Evolutionary conservation across 1,140 invertebrate species (phyloP), one percentile per base, ranked within the genome.

Genomic region (Probaryconus sp.): DNA sequence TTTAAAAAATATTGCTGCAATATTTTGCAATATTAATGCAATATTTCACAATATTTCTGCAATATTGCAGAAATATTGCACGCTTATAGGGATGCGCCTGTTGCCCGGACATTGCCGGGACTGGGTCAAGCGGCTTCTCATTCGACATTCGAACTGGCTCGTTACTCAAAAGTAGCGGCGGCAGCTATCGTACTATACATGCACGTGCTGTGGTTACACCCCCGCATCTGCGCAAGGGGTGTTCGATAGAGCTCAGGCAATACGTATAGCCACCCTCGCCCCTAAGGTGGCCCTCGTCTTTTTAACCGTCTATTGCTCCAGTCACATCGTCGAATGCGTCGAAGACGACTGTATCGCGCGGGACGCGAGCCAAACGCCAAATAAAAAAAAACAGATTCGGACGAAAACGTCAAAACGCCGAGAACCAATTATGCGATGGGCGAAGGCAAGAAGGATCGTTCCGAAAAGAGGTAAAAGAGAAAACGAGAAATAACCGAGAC

Each of bases 371-470:
- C 28, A 28, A 16, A 40, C 13, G n/a, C 16, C 31, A 16, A 21
- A 10, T 13, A 35, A 13, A 5, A 26, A 9, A 3, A 17, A 30
- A 18, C 24, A 10, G 21, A 17, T 67, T 47, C 47, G 48, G 50
- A 51, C 33, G 55, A 31, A 33, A 51, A 60, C 45, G 55, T 65
- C 37, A 68, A 67, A 78, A 73, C 75, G 75, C 67, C 71, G 63
- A 65, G 50, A 60, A 61, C 35, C 77, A 72, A 85, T 68, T 78
- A 86, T 86, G 85, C 84, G 53, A 86, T 86, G 85, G 85, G 81
- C 63, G 83, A 85, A 67, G 78, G 81, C 51, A 84, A 76, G 74
- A 83, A 76, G 50, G 81, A 85, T 58, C 79, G 80, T 79, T 78
- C 77, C 43, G 72, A 75, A 53, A 85, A 81, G 82, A 86, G 85